Base-by-base conservation (phyloP, 1,140 invertebrate species). In the Steinernema khuongi region DNA sequence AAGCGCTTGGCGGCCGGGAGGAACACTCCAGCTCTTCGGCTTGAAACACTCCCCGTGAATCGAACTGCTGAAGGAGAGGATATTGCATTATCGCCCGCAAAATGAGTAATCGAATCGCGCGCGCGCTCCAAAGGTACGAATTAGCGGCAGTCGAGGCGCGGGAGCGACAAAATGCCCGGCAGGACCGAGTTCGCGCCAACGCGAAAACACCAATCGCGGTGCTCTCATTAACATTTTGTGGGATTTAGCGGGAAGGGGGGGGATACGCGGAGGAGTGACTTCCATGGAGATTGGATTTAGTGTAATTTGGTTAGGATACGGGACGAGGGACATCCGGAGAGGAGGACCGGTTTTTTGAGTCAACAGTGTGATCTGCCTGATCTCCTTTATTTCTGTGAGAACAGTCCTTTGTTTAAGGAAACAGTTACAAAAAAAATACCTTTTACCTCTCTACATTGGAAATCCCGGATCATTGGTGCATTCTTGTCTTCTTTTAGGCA, bases 41-140 rank as follows among this genome's bases (percentile, higher is more conserved):
- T 60, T 60, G 50, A 60, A 60, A 60, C 50, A 60, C 26, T 60
- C 50, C 50, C 22, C 22, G 11, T 4, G 11, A 22, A 14, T 14
- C 50, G 36, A 41, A 41, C 50, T 22, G 14, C 26, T 14, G 26
- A 60, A n/a, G 14, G 11, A 7, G 50, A 14, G 50, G 36, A 60
- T 60, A 60, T 60, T 60, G 11, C 14, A 60, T 60, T 60, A 60
- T 11, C 11, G 50, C 36, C 36, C 50, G 50, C 50, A 60, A 60
- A 60, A 60, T 60, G 22, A 60, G 50, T 60, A 60, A 60, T 60
- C 50, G 50, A 60, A 60, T 60, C 50, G 50, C 50, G 50, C 22
- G 50, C 22, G 36, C 50, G n/a, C n/a, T n/a, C 26, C 22, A 7
- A 60, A 60, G 50, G 50, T 60, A 22, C 11, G 50, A 60, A 60